phyloP scores from a whole-genome alignment of 2,797 vertebrate genomes.

The Arctocebus calabarensis region DNA sequence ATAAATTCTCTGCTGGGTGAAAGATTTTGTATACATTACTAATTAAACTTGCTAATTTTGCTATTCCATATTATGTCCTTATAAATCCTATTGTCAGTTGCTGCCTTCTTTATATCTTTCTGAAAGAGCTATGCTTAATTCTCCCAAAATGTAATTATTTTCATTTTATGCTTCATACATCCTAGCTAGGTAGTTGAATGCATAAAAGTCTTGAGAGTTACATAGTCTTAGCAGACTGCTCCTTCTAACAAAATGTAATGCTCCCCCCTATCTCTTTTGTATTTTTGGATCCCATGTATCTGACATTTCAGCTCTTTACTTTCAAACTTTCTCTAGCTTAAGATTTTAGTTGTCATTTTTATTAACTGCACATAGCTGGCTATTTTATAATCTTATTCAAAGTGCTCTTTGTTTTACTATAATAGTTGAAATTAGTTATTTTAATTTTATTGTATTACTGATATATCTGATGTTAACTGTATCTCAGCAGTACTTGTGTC shows the following conservation, averaged over 20 bases:
- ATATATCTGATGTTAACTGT: not conserved
- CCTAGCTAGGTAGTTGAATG: not conserved
- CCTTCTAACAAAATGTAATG: not conserved
- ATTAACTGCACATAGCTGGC: not conserved
- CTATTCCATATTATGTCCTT: not conserved
- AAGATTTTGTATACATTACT: not conserved
- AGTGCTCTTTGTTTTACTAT: not conserved
- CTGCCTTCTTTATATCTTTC: not conserved
- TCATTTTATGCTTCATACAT: conserved; percentile 33
- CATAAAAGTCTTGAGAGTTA: not conserved
- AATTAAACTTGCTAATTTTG: conserved; percentile 31
- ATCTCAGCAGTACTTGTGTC: not conserved
- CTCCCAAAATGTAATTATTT: conserved; percentile 26
- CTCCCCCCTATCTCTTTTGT: not conserved
- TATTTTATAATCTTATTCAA: not conserved
- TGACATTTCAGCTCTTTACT: not conserved
- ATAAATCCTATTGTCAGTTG: not conserved
- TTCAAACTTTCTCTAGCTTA: conserved; percentile 26
- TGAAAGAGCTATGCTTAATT: conserved; percentile 8
- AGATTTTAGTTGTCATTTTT: not conserved
- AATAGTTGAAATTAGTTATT: not conserved
- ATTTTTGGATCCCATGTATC: not conserved
- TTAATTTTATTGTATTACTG: not conserved
- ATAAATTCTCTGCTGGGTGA: not conserved
- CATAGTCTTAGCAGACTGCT: not conserved